Base-by-base conservation (phyloP, 1,140 invertebrate genomes). In the Zaprionus ornatus region DNA sequence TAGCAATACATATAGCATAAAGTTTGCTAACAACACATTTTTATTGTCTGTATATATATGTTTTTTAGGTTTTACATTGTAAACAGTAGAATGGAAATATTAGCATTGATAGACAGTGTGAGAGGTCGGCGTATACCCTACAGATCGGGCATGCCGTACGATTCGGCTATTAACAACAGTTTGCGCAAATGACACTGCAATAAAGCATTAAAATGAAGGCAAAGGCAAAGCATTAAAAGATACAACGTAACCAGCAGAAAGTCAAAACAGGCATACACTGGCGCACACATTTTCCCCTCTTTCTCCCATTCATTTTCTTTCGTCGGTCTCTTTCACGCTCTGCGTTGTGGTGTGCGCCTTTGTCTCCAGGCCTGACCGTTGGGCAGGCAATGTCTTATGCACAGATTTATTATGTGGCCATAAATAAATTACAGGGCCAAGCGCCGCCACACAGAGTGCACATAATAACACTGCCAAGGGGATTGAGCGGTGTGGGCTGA, bases 371-470 rank as follows among this genome's bases (percentile, higher is more conserved):
- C 29, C 37, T 73, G 71, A 59, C 71, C 64, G 56, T 35, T 45
- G 64, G 65, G 12, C 77, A 63, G 61, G 59, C 67, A 84, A 90
- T 88, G 85, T 88, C 80, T 88, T 88, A 81, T 84, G 84, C 81
- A 78, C 81, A 88, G 84, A 88, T 88, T 88, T 90, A 88, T 88
- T 88, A 84, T 88, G 85, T 88, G 84, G 84, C 84, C 78, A 88
- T 88, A 90, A 90, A 88, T 88, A 88, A 88, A 90, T 90, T 90
- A 88, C 81, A 81, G 78, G 69, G 65, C 78, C 68, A 68, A 88
- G 69, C 83, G 81, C n/a, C n/a, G 40, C 40, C 40, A 45, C 80
- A 76, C 74, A 76, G 67, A 57, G 68, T 74, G 72, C 72, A 74
- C 66, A 74, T 74, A 74, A 74, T 74, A 74, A 74, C 72, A 62